These are phyloP conservation scores for Forbesichthys papilliferus DNA, from an alignment of 2,113 vertebrate genomes.

Conservation along the genomic window DNA sequence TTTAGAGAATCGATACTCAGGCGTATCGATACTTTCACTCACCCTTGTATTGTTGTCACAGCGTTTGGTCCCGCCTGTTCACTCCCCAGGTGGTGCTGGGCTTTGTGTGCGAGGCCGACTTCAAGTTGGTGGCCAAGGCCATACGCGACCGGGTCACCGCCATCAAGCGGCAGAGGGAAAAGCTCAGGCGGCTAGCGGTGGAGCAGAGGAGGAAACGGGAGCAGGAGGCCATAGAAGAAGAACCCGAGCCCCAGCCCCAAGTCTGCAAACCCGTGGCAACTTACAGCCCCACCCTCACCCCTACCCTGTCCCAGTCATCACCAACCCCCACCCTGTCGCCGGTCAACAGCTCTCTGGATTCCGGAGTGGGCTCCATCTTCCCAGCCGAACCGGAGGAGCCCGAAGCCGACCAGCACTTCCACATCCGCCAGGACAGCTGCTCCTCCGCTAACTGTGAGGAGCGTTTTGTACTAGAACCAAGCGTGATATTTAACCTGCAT, in stretches of 20 bases:
- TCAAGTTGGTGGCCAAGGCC: constrained; percentile 93
- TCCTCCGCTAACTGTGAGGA: constrained; percentile 91
- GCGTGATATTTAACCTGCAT: background rate
- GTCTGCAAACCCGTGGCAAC: constrained; percentile 13
- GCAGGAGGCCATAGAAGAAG: constrained; percentile 66
- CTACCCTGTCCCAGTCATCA: constrained; percentile 25
- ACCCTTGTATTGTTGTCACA: background rate
- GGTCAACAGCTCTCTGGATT: constrained; percentile 66
- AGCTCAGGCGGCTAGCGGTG: constrained; percentile 78
- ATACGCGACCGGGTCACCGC: constrained; percentile 87
- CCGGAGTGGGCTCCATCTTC: constrained; percentile 54
- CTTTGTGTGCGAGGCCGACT: constrained; percentile 92
- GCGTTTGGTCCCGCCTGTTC: constrained; percentile 31
- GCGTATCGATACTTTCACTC: background rate
- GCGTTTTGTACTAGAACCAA: background rate
- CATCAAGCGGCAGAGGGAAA: constrained; percentile 92
- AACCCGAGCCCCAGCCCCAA: constrained; percentile 44
- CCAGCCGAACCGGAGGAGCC: constrained; percentile 87
- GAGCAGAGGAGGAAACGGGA: constrained; percentile 61
- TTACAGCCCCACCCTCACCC: constrained; percentile 25
- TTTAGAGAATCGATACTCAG: too few species aligned
- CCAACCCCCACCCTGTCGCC: constrained; percentile 48
- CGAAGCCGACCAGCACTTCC: constrained; percentile 88
- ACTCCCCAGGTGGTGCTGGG: constrained; percentile 86
- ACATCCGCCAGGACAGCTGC: constrained; percentile 84